These are phyloP conservation scores for Acrocephalus arundinaceus DNA, from an alignment of 2,113 vertebrate genomes.

Conservation along the genomic window DNA sequence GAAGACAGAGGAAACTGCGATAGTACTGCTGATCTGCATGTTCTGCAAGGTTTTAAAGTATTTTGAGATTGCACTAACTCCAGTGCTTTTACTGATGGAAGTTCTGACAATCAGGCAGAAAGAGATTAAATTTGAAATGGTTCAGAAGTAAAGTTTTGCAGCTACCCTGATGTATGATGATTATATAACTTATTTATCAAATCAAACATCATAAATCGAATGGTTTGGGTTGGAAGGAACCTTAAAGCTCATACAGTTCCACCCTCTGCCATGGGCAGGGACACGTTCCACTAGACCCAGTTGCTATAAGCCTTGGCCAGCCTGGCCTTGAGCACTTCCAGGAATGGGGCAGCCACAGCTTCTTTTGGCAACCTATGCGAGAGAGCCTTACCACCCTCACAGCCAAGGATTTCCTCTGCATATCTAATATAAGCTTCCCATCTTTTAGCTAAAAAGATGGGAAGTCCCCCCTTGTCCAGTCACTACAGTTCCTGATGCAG, in stretches of 20 bases:
- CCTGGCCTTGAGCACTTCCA: neutral
- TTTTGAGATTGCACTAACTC: neutral
- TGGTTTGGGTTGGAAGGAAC: neutral
- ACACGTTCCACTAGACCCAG: neutral
- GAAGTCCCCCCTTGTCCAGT: neutral
- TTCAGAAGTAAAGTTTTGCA: neutral
- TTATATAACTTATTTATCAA: neutral
- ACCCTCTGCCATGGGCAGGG: neutral
- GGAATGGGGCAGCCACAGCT: neutral
- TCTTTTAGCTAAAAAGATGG: neutral
- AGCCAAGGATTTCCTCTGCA: neutral
- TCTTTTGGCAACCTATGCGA: neutral
- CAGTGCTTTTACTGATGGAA: neutral
- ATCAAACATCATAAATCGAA: neutral
- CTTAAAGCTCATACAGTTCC: neutral
- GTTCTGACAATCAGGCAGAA: neutral
- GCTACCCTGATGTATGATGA: neutral
- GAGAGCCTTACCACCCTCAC: neutral
- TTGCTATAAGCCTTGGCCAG: accelerated
- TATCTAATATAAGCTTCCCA: neutral
- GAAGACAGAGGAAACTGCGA: neutral
- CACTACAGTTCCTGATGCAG: neutral
- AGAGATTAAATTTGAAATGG: neutral
- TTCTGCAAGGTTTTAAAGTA: neutral
- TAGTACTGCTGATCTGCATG: neutral